Base-by-base conservation (phyloP, 1,140 invertebrate genomes). In the Anastrepha obliqua region DNA sequence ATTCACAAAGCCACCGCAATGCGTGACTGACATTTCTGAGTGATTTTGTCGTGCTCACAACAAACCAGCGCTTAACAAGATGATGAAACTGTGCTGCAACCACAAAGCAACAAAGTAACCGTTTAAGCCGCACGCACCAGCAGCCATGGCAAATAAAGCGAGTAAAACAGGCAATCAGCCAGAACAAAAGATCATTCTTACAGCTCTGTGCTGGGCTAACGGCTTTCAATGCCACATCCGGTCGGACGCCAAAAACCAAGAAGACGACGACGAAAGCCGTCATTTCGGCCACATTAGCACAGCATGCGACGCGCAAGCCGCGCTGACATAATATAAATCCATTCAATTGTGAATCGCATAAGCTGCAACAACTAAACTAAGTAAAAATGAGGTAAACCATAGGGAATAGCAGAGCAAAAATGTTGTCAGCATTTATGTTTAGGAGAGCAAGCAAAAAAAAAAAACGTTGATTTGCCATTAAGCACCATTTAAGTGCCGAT, bases 21-120 rank as follows among this genome's bases (percentile, higher is more conserved):
- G 39, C 67, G 67, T 74, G 67, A 74, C 42, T 74, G 67, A 74
- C 67, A 74, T 74, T 74, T 39, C 39, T n/a, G 67, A 74, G 67
- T 74, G 67, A 47, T 11, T 55, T 74, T 74, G 39, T 0, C 60
- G 60, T 62, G 13, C 17, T 7, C 60, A 55, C 51, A 55, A 55
- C 51, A 7, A 55, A 55, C 51, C 51, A 62, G 15, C 67, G 67
- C 39, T 74, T 44, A 47, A 7, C 67, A 74, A 74, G 13, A 9
- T 13, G 39, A 74, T 42, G 64, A 42, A 29, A 13, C 29, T 20
- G 11, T 11, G 64, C 67, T 15, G 39, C 67, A 74, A 74, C 67
- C 67, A 44, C 42, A 74, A 74, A 74, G 67, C 67, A 17, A 17
- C 29, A n/a, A 74, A 42, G 29, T 29, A 67, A 67, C 64, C 64